Evolutionary conservation across 2,113 vertebrate species (phyloP), one percentile per base, ranked within the genome.

Genomic region (Daubentonia madagascariensis): DNA sequence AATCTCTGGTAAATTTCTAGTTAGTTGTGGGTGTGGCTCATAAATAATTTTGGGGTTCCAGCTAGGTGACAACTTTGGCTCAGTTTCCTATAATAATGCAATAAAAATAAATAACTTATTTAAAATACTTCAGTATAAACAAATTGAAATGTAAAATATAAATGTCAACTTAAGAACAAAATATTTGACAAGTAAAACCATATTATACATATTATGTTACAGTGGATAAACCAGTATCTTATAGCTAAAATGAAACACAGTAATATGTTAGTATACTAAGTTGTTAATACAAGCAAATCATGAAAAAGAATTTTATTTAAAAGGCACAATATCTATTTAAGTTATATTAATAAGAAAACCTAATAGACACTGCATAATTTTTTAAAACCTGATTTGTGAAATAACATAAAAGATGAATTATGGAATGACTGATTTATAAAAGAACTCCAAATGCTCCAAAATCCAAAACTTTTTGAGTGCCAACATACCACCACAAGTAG

Each of bases 11-110:
- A 99, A 96, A 13, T 98, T 99, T 98, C 99, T 99, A 54, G 99
- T 99, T 97, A 99, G 99, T 81, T 99, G 99, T 1, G 99, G 99
- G 97, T 99, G 99, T 68, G 99, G 99, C 96, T 99, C 99, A 95
- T 99, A 99, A 83, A 99, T 99, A 81, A 99, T 99, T 99, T 99
- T 99, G 89, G 99, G 99, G 98, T 99, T 99, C 99, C 99, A 99
- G 98, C 99, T 99, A 23, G 99, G 99, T 70, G 99, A 99, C 65
- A 99, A 99, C 98, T 99, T 99, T 98, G 99, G 99, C 98, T 99
- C 99, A 32, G 98, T 99, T 98, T 99, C 99, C 99, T 99, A 95
- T 18, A 89, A 98, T 30, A 98, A 98, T 10, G 13, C 87, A 97
- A 91, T 7, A 95, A 57, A 95, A 98, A 97, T 97, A 95, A 89